These are phyloP conservation scores for Forbesichthys papilliferus DNA, from an alignment of 2,113 vertebrate species.

Conservation along the genomic window DNA sequence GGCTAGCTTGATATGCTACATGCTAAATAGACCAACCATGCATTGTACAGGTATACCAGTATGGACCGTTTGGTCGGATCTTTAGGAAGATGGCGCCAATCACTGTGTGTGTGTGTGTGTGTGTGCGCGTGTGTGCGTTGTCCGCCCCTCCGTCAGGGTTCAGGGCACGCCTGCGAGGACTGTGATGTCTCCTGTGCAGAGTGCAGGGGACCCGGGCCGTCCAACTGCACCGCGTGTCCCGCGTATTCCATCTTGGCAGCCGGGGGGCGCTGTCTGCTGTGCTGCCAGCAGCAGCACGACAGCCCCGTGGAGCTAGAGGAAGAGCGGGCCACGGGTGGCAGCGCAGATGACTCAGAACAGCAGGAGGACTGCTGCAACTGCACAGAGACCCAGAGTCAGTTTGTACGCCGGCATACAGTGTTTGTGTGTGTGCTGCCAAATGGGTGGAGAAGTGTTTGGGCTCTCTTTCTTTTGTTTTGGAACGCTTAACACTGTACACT, in stretches of 20 bases:
- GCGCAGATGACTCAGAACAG: background rate
- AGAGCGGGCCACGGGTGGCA: conserved; percentile 1
- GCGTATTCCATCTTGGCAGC: conserved; percentile 77
- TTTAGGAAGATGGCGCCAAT: no score
- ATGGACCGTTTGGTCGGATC: no score
- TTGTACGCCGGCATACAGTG: no score
- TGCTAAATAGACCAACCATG: no score
- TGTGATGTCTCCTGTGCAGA: conserved; percentile 85
- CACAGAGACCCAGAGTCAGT: conserved; percentile 79
- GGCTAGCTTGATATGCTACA: no score
- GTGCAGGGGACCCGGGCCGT: conserved; percentile 83
- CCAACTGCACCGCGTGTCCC: conserved; percentile 86
- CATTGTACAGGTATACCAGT: no score
- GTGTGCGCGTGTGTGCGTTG: background rate
- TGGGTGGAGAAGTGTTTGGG: background rate
- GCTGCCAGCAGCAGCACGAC: conserved; percentile 70
- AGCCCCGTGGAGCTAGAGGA: conserved; percentile 15
- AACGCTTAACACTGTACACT: no score
- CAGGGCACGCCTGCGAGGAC: conserved; percentile 71
- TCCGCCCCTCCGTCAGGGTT: conserved; percentile 29
- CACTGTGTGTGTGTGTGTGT: background rate
- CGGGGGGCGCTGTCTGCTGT: conserved; percentile 84
- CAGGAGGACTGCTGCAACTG: conserved; percentile 89
- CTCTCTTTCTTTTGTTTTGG: background rate
- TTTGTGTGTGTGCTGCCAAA: no score